Percentiles rank a stretch among this genome's conserved stretches.
Evolutionary conservation across 2,113 vertebrate genomes (phyloP).

Genomic region (Collichthys lucidus): DNA sequence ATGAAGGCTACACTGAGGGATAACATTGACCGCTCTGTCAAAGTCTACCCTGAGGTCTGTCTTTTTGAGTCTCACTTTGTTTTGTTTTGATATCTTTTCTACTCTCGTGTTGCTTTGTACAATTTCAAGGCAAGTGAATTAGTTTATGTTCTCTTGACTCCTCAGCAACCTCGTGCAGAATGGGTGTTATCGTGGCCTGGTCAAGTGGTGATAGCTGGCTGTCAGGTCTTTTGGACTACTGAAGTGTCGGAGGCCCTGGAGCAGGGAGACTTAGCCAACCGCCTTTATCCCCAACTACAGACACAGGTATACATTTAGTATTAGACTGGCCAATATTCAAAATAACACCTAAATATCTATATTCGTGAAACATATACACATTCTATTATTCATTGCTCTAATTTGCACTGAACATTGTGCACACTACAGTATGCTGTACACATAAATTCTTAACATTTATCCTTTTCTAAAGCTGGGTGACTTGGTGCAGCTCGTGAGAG

Average conservation of each 20-base stretch:
- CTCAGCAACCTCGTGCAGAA: conserved; percentile 79
- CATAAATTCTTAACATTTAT: neutral
- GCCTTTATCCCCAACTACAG: conserved; percentile 88
- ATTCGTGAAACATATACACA: neutral
- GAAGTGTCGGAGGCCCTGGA: conserved; percentile 91
- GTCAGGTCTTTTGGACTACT: conserved; percentile 93
- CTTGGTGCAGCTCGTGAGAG: conserved; percentile 89
- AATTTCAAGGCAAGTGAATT: neutral
- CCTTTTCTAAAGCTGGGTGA: conserved; percentile 83
- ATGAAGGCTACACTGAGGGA: conserved; percentile 91
- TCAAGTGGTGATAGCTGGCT: conserved; percentile 95
- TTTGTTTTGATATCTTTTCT: neutral
- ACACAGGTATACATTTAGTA: conserved; percentile 83
- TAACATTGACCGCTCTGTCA: conserved; percentile 86
- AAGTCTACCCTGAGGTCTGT: conserved; percentile 86
- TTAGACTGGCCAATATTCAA: neutral
- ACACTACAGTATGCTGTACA: neutral
- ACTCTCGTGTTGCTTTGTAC: neutral
- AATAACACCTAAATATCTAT: neutral
- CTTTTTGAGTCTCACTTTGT: conserved; percentile 3
- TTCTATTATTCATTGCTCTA: neutral
- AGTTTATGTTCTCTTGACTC: conserved; percentile 1
- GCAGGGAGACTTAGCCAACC: conserved; percentile 79
- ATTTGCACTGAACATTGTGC: neutral
- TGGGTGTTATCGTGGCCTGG: conserved; percentile 95